Base-by-base conservation (phyloP, 2,888 invertebrate species). In the Cataglyphis rosenhaueri region DNA sequence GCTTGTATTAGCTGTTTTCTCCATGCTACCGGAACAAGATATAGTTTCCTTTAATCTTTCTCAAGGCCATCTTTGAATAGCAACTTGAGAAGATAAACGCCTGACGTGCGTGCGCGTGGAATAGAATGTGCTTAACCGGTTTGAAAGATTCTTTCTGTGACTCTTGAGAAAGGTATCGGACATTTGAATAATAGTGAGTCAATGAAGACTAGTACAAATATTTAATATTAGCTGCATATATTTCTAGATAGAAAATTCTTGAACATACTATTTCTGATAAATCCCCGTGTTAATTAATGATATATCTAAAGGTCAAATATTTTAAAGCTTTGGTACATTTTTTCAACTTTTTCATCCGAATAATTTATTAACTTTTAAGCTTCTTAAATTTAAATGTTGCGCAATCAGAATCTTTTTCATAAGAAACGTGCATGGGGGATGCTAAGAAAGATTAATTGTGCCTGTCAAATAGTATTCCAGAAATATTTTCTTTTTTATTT, bases 81-180 rank as follows among this genome's bases (percentile, higher is more conserved):
- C 59, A 12, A 8, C 44, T 59, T 35, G 59, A 59, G 18, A 52
- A 71, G 78, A 79, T 79, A 70, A 79, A 61, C 59, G 44, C n/a
- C 8, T 12, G 21, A 21, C 44, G n/a, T 44, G 29, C 25, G n/a
- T 55, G 44, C 32, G 25, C 48, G 59, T 18, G 18, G 35, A 48
- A 35, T 79, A 79, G 10, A 44, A 59, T n/a, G 35, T 59, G 59
- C 48, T 59, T 59, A 68, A 78, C 57, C 70, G 44, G 70, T 78
- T 78, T 59, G 18, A 18, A 57, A 68, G 57, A 57, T 12, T 25
- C 15, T 68, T 41, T 29, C 18, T 21, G n/a, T 18, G 41, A 44
- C n/a, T 9, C 21, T 41, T 10, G 3, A 57, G 52, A 41, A 44
- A 41, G 57, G 18, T 52, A 18, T 44, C 15, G 8, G 18, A 10